phyloP scores from a whole-genome alignment of 2,113 vertebrate species.

The Rhegmatorhina hoffmannsi region DNA sequence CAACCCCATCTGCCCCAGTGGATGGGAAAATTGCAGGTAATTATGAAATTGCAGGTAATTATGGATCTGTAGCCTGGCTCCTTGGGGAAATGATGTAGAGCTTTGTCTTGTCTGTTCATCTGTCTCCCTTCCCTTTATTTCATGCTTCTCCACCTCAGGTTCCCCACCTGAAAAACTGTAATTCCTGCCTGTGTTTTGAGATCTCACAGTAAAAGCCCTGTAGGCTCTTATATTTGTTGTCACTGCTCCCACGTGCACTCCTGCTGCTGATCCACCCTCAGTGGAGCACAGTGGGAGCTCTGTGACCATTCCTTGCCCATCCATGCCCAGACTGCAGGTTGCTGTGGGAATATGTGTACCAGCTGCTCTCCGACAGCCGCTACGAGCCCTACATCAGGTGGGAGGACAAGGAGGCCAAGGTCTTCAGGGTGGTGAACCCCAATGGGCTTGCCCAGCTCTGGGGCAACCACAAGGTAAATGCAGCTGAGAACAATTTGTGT shows the following conservation, averaged over 20 bases:
- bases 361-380: conserved; percentile 82
- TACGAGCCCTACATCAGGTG: conserved; percentile 87
- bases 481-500: rapidly evolving
- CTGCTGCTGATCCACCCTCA: not conserved
- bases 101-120: not conserved
- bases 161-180: not conserved
- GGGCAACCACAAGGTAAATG: conserved; percentile 91
- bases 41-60: conserved; percentile 68
- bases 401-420: conserved; percentile 82
- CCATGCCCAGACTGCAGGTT: conserved; percentile 82
- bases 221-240: rapidly evolving
- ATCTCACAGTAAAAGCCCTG: not conserved
- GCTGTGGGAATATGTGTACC: conserved; percentile 90
- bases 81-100: not conserved
- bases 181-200: not conserved
- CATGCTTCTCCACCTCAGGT: not conserved
- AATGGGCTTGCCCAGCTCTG: conserved; percentile 89
- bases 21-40: conserved; percentile 76
- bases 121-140: not conserved
- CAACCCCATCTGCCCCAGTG: not conserved
- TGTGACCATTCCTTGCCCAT: rapidly evolving
- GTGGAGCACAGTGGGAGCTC: not conserved
- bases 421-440: conserved; percentile 87
- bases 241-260: rapidly evolving
- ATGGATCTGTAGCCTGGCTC: not conserved